Base-by-base conservation (phyloP, 2,797 vertebrate species). In the Sphenopsis melanotis region DNA sequence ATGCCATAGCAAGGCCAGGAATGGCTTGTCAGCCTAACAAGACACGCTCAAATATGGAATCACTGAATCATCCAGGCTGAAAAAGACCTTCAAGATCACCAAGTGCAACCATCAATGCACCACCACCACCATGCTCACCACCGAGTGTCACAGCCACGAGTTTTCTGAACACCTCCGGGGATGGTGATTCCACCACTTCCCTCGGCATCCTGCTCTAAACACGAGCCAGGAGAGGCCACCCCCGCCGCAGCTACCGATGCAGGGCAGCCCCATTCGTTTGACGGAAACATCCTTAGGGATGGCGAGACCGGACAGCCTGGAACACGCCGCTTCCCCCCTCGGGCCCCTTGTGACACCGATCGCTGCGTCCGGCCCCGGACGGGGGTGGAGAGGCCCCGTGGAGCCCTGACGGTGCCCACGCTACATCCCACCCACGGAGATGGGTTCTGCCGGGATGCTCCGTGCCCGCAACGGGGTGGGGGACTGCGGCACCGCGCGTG, bases 211-310 rank as follows among this genome's bases (percentile, higher is more conserved):
- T 14, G 64, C 30, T 30, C 37, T 52, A 50, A 32, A 64, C 64
- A 44, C 2, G 24, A 29, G 26, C 18, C 56, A 22, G 37, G 26
- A 72, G 32, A 21, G 21, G 32, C 79, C 11, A 10, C 2, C 37
- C 24, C 49, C 32, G 53, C 70, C 19, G 26, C 77, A 21, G 36
- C 32, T 3, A 19, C 37, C 26, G 53, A 47, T 13, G 68, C 41
- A 24, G 18, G 6, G 5, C 50, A 56, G 41, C 60, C 60, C 52
- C 44, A 2, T 0, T 2, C 1, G 0, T 34, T 6, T 3, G 44
- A 70, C 2, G 3, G 27, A 70, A 81, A 80, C 6, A 4, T 59
- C 52, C 74, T 23, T 0, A 1, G n/a, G 50, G 59, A 85, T 4
- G 41, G 34, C 32, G 56, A 55, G 32, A 68, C 30, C 18, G 34